These are phyloP conservation scores for Nesogale talazaci DNA, from an alignment of 2,113 vertebrate genomes.

Conservation along the genomic window DNA sequence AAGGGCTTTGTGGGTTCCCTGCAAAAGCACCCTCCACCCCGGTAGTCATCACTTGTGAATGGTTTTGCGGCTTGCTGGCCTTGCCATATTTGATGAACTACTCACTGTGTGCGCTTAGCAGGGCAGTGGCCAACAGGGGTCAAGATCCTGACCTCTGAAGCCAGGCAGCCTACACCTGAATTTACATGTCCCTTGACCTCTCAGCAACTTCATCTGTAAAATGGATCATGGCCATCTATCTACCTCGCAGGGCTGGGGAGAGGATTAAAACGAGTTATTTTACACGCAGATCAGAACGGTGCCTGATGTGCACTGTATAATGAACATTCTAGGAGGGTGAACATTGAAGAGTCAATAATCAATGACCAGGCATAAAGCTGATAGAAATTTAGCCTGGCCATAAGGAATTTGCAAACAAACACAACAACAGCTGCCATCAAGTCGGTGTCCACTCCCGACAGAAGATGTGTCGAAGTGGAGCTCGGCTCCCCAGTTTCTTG, in stretches of 20 bases:
- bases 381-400: not conserved
- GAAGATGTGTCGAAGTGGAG: not conserved
- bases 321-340: not conserved
- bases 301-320: not conserved
- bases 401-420: not conserved
- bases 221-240: not conserved
- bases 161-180: not conserved
- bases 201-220: constrained; percentile 34
- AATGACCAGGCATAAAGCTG: not conserved
- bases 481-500: not conserved
- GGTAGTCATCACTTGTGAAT: not conserved
- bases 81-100: not conserved
- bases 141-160: not conserved
- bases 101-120: not conserved
- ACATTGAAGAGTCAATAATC: not conserved
- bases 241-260: not conserved
- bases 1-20: not conserved
- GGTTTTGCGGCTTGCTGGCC: not conserved
- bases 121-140: not conserved
- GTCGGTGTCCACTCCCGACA: not conserved
- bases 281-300: not conserved
- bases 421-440: not conserved
- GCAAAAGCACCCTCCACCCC: no score
- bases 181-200: not conserved
- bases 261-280: constrained; percentile 17